Base-by-base conservation (phyloP, 2,797 vertebrate genomes). In the Sciurus carolinensis region DNA sequence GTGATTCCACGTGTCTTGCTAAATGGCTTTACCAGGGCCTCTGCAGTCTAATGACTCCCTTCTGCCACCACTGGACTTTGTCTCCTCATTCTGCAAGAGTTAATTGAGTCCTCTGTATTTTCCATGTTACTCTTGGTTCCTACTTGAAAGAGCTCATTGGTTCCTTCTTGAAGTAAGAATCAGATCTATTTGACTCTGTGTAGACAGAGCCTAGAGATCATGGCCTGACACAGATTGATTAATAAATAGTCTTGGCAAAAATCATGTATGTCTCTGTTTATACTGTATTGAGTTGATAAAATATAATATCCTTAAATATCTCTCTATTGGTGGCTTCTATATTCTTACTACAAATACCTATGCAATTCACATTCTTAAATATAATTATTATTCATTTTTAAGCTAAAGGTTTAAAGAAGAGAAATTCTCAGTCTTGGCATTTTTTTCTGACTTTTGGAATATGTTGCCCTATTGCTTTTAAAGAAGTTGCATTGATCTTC, bases 211-310 rank as follows among this genome's bases (percentile, higher is more conserved):
- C 76, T 77, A 84, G 47, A 84, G 47, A 30, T 81, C 28, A 44
- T 28, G 59, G 30, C n/a, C 47, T 66, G 71, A 59, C 8, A 67
- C 2, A 20, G 13, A n/a, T 3, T 73, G 30, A n/a, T 67, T 54
- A n/a, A 22, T 57, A 89, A 66, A 36, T 71, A 64, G 64, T 82
- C 62, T 85, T 87, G 50, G 39, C n/a, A 80, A 62, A 28, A 93
- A 62, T 75, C 33, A 79, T 18, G 15, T 59, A 4, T 44, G 54
- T 81, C 50, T 81, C 50, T 94, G 57, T 62, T 4, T 82, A 12
- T 28, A 84, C 18, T n/a, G 13, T 28, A 71, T 47, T 82, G 39
- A 96, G 30, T 84, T n/a, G 28, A 80, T 59, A 95, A 91, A 72
- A 5, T 17, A n/a, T 47, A 80, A 83, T 67, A 91, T 87, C 64